These are phyloP conservation scores for Drosophila mercatorum DNA, from an alignment of 2,888 invertebrate genomes.

Conservation along the genomic window DNA sequence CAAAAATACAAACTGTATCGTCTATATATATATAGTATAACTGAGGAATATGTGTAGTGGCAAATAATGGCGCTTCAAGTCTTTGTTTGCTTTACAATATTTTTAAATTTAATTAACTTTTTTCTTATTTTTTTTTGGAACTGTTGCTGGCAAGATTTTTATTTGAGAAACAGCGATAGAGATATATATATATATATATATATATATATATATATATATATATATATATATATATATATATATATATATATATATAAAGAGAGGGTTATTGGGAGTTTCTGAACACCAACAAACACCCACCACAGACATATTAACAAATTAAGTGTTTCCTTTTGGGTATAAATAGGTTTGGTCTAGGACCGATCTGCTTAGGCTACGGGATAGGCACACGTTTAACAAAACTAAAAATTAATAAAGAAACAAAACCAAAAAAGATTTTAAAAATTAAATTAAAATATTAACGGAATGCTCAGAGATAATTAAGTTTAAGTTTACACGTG, in stretches of 20 bases:
- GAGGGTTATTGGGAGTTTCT: slow-evolving; percentile 23
- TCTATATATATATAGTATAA: slow-evolving; percentile 39
- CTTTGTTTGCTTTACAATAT: slow-evolving; percentile 67
- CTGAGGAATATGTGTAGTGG: slow-evolving; percentile 57
- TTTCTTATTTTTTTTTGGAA: slow-evolving; percentile 30
- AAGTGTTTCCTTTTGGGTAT: slow-evolving; percentile 24
- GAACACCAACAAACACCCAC: slow-evolving; percentile 55
- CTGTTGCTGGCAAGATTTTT: slow-evolving; percentile 66
- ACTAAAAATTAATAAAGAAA: slow-evolving; percentile 21
- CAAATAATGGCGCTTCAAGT: slow-evolving; percentile 73
- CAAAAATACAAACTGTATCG: slow-evolving; percentile 28
- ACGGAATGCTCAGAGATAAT: slow-evolving; percentile 68
- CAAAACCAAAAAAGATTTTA: slow-evolving; percentile 31
- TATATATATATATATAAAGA: neutral
- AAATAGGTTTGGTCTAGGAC: slow-evolving; percentile 66
- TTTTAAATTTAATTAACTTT: slow-evolving; percentile 15
- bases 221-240: neutral
- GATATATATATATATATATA: neutral
- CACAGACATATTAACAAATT: slow-evolving; percentile 32
- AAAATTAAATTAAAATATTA: slow-evolving; percentile 18
- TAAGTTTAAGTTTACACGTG: slow-evolving; percentile 37
- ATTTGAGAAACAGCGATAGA: slow-evolving; percentile 48
- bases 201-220: neutral
- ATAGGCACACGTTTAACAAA: slow-evolving; percentile 48
- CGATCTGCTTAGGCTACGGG: slow-evolving; percentile 49